Conservation (phyloP, 2,113 vertebrate genomes). For the Microtus montanus region DNA sequence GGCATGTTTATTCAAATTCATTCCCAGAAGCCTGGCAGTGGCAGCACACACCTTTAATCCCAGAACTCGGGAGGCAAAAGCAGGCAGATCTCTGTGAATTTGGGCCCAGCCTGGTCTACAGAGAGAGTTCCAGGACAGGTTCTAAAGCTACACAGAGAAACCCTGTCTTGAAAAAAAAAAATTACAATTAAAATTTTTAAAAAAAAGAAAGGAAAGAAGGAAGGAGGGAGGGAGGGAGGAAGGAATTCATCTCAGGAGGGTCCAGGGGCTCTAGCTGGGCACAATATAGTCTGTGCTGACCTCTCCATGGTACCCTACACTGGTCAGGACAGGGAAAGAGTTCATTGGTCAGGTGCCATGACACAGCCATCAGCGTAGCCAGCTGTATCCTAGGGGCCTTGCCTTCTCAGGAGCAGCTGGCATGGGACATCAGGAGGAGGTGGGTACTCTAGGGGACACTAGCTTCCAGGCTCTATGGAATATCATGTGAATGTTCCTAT, state of each 20-base stretch:
- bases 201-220: too few species aligned
- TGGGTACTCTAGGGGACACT: too few species aligned
- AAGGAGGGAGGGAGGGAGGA: too few species aligned
- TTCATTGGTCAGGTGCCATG: background rate
- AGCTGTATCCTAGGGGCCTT: background rate
- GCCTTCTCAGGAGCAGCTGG: background rate
- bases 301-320: background rate
- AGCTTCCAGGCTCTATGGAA: background rate
- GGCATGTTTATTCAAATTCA: background rate
- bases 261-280: background rate
- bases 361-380: background rate
- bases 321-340: background rate
- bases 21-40: background rate
- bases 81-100: background rate
- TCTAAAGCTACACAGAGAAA: background rate
- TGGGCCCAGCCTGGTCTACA: background rate
- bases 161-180: background rate
- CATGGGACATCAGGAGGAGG: background rate
- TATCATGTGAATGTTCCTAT: too few species aligned
- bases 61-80: background rate
- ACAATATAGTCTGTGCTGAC: background rate
- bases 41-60: background rate
- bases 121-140: background rate
- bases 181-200: background rate
- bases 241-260: background rate